A percentile compares a stretch with the other conserved stretches of the same genome.
Evolutionary conservation across 2,113 vertebrate species (phyloP).

Genomic region (Agelaius phoeniceus): DNA sequence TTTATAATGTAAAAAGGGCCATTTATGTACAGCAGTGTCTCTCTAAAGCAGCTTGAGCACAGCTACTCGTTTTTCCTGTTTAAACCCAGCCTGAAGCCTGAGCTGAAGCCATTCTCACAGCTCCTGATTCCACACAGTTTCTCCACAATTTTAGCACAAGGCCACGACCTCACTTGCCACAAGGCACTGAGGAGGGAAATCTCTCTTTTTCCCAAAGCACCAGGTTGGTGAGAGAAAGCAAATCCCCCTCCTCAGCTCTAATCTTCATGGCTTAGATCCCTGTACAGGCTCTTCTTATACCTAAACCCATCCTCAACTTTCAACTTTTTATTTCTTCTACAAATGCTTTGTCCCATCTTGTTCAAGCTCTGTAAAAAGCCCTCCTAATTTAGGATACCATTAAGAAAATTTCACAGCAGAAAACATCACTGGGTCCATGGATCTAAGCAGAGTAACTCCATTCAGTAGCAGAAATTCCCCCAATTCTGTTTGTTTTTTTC

Average conservation of each 20-base stretch:
- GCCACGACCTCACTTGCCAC: not conserved
- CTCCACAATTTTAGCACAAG: not conserved
- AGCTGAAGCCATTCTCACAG: not conserved
- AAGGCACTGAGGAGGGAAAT: not conserved
- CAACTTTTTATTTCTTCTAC: not conserved
- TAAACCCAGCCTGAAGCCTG: not conserved
- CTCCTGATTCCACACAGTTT: not conserved
- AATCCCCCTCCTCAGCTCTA: not conserved
- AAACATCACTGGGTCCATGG: not conserved
- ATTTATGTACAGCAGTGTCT: not conserved
- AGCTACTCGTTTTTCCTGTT: not conserved
- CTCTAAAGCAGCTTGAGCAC: no score
- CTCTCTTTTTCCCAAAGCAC: not conserved
- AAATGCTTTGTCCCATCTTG: not conserved
- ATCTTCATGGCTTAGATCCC: not conserved
- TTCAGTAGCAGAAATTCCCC: not conserved
- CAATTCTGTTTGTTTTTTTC: fast-evolving
- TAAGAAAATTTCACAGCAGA: not conserved
- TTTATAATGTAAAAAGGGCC: not conserved
- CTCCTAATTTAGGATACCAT: not conserved
- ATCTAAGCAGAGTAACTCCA: not conserved
- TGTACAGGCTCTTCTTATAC: not conserved
- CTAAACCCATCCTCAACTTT: not conserved
- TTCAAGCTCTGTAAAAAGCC: not conserved
- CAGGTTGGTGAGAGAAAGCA: not conserved